These are phyloP conservation scores for Rhinolophus sinicus DNA, from an alignment of 2,113 vertebrate species.

Conservation along the genomic window DNA sequence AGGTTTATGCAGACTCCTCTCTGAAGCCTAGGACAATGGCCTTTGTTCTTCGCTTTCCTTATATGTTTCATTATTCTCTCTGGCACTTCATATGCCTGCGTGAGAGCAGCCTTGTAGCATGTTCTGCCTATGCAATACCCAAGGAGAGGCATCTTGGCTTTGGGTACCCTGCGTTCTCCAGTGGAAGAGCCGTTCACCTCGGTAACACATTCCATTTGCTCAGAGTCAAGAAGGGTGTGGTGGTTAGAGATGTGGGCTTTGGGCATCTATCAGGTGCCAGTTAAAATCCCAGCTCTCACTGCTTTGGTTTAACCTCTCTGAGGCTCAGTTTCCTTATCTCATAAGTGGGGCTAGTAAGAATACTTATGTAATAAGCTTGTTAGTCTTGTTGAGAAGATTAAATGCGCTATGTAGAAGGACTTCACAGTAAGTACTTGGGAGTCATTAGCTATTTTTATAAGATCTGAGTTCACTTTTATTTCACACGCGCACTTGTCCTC, in stretches of 20 bases:
- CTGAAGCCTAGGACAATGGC: not conserved
- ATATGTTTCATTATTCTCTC: conserved; percentile 26
- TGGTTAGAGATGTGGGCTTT: not conserved
- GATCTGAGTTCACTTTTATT: not conserved
- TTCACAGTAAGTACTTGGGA: not conserved
- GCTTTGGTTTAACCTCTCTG: not conserved
- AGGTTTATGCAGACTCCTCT: not conserved
- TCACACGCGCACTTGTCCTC: not conserved
- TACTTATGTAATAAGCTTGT: not conserved
- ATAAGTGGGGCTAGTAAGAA: not conserved
- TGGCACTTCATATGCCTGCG: not conserved
- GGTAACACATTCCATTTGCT: not conserved
- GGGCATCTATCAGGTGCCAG: not conserved
- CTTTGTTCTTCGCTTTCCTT: conserved; percentile 41
- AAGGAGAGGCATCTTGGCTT: not conserved
- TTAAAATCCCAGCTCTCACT: not conserved
- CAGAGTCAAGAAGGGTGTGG: not conserved
- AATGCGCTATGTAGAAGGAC: not conserved
- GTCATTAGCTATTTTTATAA: not conserved
- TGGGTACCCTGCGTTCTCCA: not conserved
- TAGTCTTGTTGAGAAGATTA: not conserved
- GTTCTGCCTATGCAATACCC: not conserved
- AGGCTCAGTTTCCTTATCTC: conserved; percentile 2
- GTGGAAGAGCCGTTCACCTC: not conserved
- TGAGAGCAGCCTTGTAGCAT: not conserved